These are phyloP conservation scores for Sminthurides aquaticus DNA, from an alignment of 2,888 invertebrate genomes.

Conservation along the genomic window DNA sequence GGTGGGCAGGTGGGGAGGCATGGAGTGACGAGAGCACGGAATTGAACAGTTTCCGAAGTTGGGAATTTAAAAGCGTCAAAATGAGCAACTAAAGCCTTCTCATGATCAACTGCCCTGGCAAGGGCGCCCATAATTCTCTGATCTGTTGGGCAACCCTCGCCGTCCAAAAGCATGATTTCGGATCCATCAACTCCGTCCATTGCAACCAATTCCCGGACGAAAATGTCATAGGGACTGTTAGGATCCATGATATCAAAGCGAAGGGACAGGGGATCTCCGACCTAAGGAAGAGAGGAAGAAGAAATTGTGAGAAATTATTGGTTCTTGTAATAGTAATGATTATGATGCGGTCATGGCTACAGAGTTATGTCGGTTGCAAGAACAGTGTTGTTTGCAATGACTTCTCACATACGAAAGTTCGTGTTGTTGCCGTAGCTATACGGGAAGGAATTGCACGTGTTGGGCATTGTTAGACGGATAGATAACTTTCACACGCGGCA, in stretches of 20 bases:
- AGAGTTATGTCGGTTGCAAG: no score
- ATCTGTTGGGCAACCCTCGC: constrained; percentile 85
- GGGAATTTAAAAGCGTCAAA: constrained; percentile 96
- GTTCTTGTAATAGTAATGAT: no score
- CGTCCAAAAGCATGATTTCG: constrained; percentile 85
- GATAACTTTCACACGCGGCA: no score
- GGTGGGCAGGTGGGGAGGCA: constrained; percentile 90
- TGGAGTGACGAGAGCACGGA: constrained; percentile 88
- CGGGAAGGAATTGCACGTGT: no score
- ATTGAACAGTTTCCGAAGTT: constrained; percentile 87
- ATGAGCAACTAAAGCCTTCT: constrained; percentile 62
- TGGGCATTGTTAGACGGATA: neutral
- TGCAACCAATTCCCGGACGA: constrained; percentile 85
- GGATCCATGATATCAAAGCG: constrained; percentile 87
- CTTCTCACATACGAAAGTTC: no score
- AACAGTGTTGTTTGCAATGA: no score
- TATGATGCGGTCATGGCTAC: no score
- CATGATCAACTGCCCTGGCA: constrained; percentile 63
- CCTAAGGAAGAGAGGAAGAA: constrained; percentile 64
- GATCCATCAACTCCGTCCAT: constrained; percentile 89
- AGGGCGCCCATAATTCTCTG: constrained; percentile 90
- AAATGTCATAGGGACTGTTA: constrained; percentile 90
- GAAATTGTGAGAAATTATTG: neutral
- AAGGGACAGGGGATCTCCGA: constrained; percentile 83
- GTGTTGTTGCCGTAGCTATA: no score